Evolutionary conservation across 2,113 vertebrate genomes (phyloP), one percentile per base, ranked within the genome.

Genomic region (Turnix velox): DNA sequence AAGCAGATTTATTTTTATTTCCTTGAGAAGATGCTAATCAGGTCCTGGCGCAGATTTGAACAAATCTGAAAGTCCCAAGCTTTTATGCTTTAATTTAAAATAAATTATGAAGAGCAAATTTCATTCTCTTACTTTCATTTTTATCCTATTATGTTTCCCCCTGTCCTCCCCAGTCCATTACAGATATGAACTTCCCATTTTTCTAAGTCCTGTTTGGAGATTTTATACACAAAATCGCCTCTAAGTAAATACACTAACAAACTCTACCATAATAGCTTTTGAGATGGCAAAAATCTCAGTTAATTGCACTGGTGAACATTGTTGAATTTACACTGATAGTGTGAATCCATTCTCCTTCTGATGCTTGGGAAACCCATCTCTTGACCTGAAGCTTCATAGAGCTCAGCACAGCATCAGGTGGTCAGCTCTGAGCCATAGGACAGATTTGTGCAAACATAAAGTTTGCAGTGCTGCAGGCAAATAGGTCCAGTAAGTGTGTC

Each of bases 1-100:
- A 94, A 92, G 89, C 9, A 1, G 17, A 48, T 37, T 67, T 92
- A 6, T 23, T 75, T 58, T 85, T 78, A 85, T 88, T 77, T 40
- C 42, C 59, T 80, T 88, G 80, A 92, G 72, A 95, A 68, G 79
- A 92, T 96, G 54, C 28, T 93, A 93, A 95, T 96, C 89, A 88
- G 57, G 35, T 95, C 62, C 58, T 85, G 20, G 87, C 89, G 85
- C 71, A 93, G 49, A 87, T 88, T 85, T 93, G 10, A 82, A 81
- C 69, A 42, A 83, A 27, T 85, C 45, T 72, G 14, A 5, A 92
- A 78, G 43, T 95, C 94, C 71, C 67, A 94, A 63, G 59, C 15
- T 77, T 83, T 93, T 83, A 78, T 23, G 16, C 6, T 91, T 92
- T 87, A 92, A 96, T 94, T 94, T 91, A 94, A 87, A 96, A 83